Percentiles rank a stretch among this genome's conserved stretches.
Evolutionary conservation across 2,113 vertebrate species (phyloP).

Genomic region (Callipepla squamata): DNA sequence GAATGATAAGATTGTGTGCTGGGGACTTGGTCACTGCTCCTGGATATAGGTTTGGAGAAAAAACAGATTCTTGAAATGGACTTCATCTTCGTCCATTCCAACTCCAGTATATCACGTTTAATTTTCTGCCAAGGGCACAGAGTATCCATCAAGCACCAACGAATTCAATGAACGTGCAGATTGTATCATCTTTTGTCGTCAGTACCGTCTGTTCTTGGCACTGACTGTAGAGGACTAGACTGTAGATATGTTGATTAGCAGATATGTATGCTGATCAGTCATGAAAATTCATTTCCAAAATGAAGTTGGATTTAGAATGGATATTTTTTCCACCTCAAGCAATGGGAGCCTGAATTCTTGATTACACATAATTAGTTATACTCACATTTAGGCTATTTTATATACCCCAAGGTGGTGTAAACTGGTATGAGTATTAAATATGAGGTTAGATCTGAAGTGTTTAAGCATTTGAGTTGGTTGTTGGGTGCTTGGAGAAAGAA

Average conservation of each 20-base stretch:
- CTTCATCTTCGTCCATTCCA: slow-evolving; percentile 22
- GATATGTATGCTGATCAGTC: slow-evolving; percentile 44
- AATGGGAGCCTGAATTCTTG: slow-evolving; percentile 49
- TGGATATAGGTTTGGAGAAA: background rate
- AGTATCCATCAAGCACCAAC: background rate
- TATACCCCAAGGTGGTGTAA: slow-evolving; percentile 39
- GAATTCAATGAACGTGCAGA: slow-evolving; percentile 43
- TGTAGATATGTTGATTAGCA: slow-evolving; percentile 53
- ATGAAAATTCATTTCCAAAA: slow-evolving; percentile 71
- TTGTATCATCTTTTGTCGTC: slow-evolving; percentile 51
- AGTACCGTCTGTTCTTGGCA: slow-evolving; percentile 53
- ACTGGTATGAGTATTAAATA: slow-evolving; percentile 20
- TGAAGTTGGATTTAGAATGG: slow-evolving; percentile 56
- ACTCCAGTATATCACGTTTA: slow-evolving; percentile 25
- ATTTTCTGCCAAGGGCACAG: slow-evolving; percentile 22
- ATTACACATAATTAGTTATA: slow-evolving; percentile 57
- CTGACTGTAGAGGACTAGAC: slow-evolving; percentile 13
- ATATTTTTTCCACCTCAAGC: slow-evolving; percentile 48
- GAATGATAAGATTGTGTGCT: background rate
- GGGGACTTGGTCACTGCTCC: background rate
- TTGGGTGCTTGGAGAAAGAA: background rate
- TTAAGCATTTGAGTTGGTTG: slow-evolving; percentile 18
- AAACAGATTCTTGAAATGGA: slow-evolving; percentile 11
- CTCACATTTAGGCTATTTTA: slow-evolving; percentile 38
- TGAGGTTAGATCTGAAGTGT: slow-evolving; percentile 36